A percentile compares a stretch with the other conserved stretches of the same genome.
Conservation (phyloP, 2,888 invertebrate genomes). For the Tineola bisselliella region DNA sequence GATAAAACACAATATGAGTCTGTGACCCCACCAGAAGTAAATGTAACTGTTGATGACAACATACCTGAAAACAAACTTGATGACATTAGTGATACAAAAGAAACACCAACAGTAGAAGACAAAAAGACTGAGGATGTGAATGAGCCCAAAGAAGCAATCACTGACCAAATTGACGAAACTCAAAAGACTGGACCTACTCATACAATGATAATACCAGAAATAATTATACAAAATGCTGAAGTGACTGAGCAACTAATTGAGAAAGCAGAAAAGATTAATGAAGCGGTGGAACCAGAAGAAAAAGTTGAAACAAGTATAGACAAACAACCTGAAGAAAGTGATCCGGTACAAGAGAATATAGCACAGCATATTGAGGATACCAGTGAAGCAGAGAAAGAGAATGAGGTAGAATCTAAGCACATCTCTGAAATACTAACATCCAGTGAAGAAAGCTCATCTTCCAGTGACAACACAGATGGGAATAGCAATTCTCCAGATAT, state of each 20-base stretch:
- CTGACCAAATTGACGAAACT: slow-evolving; percentile 15
- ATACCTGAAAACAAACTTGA: slow-evolving; percentile 17
- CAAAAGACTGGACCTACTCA: slow-evolving; percentile 19
- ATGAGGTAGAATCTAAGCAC: slow-evolving; percentile 34
- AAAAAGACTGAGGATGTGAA: slow-evolving; percentile 34
- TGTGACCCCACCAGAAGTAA: slow-evolving; percentile 41
- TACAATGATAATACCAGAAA: slow-evolving; percentile 45
- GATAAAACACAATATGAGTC: slow-evolving; percentile 35
- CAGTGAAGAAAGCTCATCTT: slow-evolving; percentile 57
- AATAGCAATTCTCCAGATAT: slow-evolving; percentile 56
- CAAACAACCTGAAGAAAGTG: not conserved
- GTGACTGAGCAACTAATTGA: slow-evolving; percentile 39
- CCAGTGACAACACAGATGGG: slow-evolving; percentile 56
- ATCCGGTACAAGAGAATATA: not conserved
- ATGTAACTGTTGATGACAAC: slow-evolving; percentile 23
- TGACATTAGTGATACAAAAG: slow-evolving; percentile 23
- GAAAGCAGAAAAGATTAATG: slow-evolving; percentile 13
- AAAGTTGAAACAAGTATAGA: not conserved
- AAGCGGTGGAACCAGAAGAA: slow-evolving; percentile 19
- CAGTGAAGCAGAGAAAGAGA: slow-evolving; percentile 21
- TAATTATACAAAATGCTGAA: slow-evolving; percentile 53
- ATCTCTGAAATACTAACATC: slow-evolving; percentile 48
- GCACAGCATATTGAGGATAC: slow-evolving; percentile 14
- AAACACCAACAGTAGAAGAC: slow-evolving; percentile 16
- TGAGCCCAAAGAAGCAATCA: slow-evolving; percentile 21